Percentiles rank a stretch among this genome's conserved stretches.
These are phyloP conservation scores for Saccostrea glomerata DNA, from an alignment of 1,140 invertebrate genomes.

Conservation along the genomic window DNA sequence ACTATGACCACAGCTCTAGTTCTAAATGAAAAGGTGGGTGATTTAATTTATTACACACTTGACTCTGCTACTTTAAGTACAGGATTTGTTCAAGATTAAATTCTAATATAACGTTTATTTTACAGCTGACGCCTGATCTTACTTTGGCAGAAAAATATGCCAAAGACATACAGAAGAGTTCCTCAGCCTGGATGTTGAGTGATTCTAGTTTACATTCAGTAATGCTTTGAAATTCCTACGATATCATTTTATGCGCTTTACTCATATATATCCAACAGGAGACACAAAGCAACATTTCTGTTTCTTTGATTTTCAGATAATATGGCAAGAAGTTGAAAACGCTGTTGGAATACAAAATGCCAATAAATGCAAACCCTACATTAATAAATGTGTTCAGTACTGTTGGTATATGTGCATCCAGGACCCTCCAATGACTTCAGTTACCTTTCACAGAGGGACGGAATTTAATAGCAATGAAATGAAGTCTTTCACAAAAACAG, in stretches of 20 bases:
- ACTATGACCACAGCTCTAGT: background rate
- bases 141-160: conserved; percentile 2
- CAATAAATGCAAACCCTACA: background rate
- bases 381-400: conserved; percentile 12
- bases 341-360: background rate
- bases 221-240: background rate
- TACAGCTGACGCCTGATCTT: background rate
- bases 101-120: background rate
- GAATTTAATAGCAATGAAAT: conserved; percentile 46
- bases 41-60: too few relatives aligned
- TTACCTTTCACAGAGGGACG: background rate
- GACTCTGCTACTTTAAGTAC: too few relatives aligned
- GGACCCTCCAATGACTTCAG: conserved; percentile 7
- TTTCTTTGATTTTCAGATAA: background rate
- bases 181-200: background rate
- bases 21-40: background rate
- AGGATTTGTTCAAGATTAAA: too few relatives aligned
- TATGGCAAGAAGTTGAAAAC: background rate
- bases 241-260: background rate
- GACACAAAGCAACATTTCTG: background rate
- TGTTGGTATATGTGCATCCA: conserved; percentile 19
- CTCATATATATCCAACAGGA: background rate
- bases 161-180: conserved; percentile 1
- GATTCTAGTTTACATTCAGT: background rate
- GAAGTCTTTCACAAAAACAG: conserved; percentile 57